Evolutionary conservation across 2,888 invertebrate species (phyloP), one percentile per base, ranked within the genome.

Genomic region (Pachymerium ferrugineum): DNA sequence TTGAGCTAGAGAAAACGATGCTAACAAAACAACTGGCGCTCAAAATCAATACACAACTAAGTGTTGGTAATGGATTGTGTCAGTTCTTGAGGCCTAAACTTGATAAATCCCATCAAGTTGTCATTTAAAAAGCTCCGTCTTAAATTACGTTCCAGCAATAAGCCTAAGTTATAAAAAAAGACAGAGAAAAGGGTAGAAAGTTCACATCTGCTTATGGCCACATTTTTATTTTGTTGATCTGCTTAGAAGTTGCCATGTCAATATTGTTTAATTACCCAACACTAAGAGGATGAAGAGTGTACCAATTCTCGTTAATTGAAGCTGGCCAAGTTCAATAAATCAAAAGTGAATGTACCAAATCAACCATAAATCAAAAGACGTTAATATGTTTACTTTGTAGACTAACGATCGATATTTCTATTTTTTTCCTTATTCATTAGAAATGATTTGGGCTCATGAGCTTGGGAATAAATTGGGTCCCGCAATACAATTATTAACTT

Each of bases 261-360:
- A 62, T 62, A 62, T 62, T 62, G 62, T 62, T 62, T 28, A 62
- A 62, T 62, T 62, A 28, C 62, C 62, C 62, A 25, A 28, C 62
- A 62, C 62, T 62, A 62, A 62, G 62, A 62, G 62, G 62, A 62
- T 62, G 62, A 28, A 62, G 62, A 25, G 10, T 28, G 47, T 22
- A 47, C 16, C 47, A 47, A 47, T 47, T 22, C 47, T 8, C 19
- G 22, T 22, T 62, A 62, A 62, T 62, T 62, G 62, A 12, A 62
- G 25, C 25, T 62, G 62, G 62, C 62, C 62, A 1, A 10, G 25
- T 25, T 62, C 28, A 25, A 62, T 28, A 62, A 62, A 62, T 62
- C 62, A 28, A 62, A 62, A 5, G 25, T 25, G 28, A 62, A 62
- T 28, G 22, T 22, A 62, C 12, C 6, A 28, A 28, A 54, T 25